These are phyloP conservation scores for Smutsia gigantea DNA, from an alignment of 2,797 vertebrate species.

Conservation along the genomic window DNA sequence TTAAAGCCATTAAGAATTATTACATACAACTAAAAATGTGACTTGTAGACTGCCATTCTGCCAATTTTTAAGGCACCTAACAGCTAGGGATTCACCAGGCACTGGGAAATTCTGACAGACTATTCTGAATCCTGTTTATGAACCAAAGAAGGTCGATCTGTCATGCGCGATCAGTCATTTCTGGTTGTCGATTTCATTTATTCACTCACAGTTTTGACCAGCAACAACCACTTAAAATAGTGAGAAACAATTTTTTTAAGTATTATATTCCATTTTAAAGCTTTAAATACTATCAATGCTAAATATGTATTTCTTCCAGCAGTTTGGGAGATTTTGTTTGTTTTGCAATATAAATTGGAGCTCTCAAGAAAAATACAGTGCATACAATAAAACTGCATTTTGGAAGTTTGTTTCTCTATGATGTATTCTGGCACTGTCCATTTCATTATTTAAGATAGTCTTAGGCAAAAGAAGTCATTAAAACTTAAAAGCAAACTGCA, in stretches of 20 bases:
- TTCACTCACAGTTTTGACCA: not conserved
- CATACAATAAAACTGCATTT: not conserved
- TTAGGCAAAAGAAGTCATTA: not conserved
- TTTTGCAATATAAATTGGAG: slow-evolving; percentile 45
- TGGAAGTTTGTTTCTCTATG: slow-evolving; percentile 10
- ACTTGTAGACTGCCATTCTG: not conserved
- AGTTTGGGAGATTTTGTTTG: slow-evolving; percentile 7
- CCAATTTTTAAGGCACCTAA: not conserved
- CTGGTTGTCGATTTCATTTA: slow-evolving; percentile 15
- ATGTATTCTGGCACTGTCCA: not conserved
- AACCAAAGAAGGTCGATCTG: slow-evolving; percentile 24
- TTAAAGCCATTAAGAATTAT: not conserved
- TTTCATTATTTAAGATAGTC: slow-evolving; percentile 33
- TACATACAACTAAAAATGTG: not conserved
- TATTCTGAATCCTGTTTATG: slow-evolving; percentile 3
- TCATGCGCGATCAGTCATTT: not conserved
- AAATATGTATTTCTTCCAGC: slow-evolving; percentile 23
- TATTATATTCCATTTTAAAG: slow-evolving; percentile 3
- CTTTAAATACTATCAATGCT: not conserved
- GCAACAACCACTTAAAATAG: not conserved
- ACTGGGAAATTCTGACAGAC: not conserved
- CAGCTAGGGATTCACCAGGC: not conserved
- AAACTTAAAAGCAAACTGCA: slow-evolving; percentile 30
- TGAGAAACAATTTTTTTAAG: not conserved
- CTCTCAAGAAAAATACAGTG: not conserved